These are phyloP conservation scores for Chelmon rostratus DNA, from an alignment of 2,797 vertebrate species.

Conservation along the genomic window DNA sequence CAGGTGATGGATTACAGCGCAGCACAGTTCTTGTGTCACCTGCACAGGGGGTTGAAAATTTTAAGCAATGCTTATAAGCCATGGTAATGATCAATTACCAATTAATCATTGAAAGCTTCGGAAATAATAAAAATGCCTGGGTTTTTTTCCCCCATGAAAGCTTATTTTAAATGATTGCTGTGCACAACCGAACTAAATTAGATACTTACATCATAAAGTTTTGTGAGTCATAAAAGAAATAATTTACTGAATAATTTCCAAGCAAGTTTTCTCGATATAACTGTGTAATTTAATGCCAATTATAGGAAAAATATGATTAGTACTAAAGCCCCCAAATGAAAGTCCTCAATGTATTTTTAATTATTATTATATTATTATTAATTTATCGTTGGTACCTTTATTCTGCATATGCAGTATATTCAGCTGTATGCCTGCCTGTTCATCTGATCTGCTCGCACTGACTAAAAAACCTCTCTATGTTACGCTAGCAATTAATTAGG, in stretches of 20 bases:
- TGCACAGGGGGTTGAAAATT: background rate
- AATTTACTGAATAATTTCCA: background rate
- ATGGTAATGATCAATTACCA: background rate
- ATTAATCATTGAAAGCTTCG: background rate
- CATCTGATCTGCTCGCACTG: background rate
- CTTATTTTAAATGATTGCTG: background rate
- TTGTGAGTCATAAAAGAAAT: background rate
- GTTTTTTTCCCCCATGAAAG: background rate
- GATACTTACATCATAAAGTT: background rate
- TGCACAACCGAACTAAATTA: background rate
- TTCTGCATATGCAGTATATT: background rate
- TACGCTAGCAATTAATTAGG: background rate
- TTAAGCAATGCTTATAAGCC: background rate
- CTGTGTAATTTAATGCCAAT: conserved; percentile 3
- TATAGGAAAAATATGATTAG: background rate
- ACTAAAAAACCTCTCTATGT: background rate
- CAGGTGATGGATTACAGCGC: conserved; percentile 33
- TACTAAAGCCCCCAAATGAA: too few relatives aligned
- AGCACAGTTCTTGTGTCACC: conserved; percentile 47
- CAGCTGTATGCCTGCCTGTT: background rate
- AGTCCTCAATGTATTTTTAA: too few relatives aligned
- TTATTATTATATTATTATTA: background rate
- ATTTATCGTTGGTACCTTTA: background rate
- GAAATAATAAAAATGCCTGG: background rate
- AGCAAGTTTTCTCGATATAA: background rate